Percentiles rank a stretch among this genome's conserved stretches.
These are phyloP conservation scores for Chrysolophus pictus DNA, from an alignment of 2,797 vertebrate species.

Conservation along the genomic window DNA sequence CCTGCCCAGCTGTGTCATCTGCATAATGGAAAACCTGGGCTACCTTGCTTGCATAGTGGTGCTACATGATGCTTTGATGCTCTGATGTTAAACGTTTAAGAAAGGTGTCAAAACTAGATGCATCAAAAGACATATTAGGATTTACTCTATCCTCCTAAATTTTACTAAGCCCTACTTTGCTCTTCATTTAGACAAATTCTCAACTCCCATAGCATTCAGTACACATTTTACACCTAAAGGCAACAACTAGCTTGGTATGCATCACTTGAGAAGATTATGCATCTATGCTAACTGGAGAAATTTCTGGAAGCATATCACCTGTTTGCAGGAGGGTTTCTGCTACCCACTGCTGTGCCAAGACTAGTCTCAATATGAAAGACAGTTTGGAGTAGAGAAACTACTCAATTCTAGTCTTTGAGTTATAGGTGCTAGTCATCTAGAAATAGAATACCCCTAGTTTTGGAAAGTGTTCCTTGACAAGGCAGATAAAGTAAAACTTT, in stretches of 20 bases:
- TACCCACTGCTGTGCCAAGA: neutral
- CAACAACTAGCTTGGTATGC: neutral
- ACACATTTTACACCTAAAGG: neutral
- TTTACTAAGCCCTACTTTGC: neutral
- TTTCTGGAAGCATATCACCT: neutral
- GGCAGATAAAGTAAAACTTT: neutral
- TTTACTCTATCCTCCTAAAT: neutral
- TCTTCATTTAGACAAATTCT: neutral
- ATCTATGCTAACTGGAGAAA: neutral
- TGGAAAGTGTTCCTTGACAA: neutral
- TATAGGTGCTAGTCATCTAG: neutral
- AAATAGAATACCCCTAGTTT: neutral
- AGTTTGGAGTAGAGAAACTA: neutral
- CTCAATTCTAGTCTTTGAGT: neutral
- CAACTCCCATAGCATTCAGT: neutral
- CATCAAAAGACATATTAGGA: neutral
- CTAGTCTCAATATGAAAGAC: neutral
- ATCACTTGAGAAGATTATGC: neutral
- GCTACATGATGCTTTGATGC: neutral
- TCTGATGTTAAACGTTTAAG: neutral
- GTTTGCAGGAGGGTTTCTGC: neutral
- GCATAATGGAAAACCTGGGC: neutral
- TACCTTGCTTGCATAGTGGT: neutral
- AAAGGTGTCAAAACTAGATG: neutral
- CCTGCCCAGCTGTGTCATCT: neutral